Percentiles rank a stretch among this genome's conserved stretches.
Evolutionary conservation across 2,113 vertebrate species (phyloP).

Genomic region (Oncorhynchus clarkii): DNA sequence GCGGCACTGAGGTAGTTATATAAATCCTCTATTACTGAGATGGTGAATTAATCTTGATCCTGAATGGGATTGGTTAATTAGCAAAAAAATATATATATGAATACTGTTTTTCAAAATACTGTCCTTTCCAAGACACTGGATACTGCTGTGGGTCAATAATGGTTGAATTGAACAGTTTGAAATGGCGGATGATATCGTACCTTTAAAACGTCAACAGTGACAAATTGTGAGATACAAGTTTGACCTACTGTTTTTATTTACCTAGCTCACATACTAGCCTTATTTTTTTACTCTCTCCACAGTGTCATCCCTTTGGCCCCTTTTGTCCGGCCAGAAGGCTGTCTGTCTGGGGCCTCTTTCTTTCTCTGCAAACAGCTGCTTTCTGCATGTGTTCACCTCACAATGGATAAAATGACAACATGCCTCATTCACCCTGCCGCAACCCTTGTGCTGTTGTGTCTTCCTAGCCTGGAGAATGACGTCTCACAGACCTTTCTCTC

Average conservation of each 20-base stretch:
- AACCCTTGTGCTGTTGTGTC: background rate
- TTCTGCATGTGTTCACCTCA: conserved; percentile 10
- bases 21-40: background rate
- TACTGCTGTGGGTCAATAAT: background rate
- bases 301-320: background rate
- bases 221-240: too few relatives aligned
- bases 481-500: too few relatives aligned
- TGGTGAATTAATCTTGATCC: background rate
- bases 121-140: background rate
- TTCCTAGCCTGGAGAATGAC: background rate
- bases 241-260: too few relatives aligned
- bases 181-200: background rate
- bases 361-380: conserved; percentile 27
- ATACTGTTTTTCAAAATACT: too few relatives aligned
- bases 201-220: background rate
- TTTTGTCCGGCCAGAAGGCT: conserved; percentile 1
- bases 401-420: conserved; percentile 3
- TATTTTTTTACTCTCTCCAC: background rate
- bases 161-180: background rate
- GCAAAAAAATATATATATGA: too few relatives aligned
- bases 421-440: conserved; percentile 1
- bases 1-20: background rate
- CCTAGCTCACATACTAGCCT: too few relatives aligned
- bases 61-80: background rate
- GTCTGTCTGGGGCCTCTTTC: conserved; percentile 7